Conservation (phyloP, 2,888 invertebrate genomes). For the Caenorhabditis zanzibari region DNA sequence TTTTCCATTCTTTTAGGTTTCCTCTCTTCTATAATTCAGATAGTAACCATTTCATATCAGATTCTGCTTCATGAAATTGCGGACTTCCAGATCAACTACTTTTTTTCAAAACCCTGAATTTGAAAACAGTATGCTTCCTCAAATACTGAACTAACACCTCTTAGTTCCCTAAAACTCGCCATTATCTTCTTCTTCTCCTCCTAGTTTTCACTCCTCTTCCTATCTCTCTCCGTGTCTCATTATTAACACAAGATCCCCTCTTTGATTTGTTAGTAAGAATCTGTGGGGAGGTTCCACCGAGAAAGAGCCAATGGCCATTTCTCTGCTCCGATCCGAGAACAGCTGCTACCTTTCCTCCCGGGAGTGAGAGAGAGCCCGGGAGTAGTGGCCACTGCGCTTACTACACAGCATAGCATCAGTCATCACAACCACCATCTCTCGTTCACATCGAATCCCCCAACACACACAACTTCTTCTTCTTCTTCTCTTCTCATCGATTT, state of each 20-base stretch:
- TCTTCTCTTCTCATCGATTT: slow-evolving; percentile 1
- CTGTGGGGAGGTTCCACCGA: slow-evolving; percentile 19
- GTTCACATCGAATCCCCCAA: no score
- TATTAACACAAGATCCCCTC: slow-evolving; percentile 37
- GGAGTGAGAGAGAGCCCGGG: slow-evolving; percentile 30
- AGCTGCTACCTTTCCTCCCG: slow-evolving; percentile 58
- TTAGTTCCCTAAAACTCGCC: not conserved
- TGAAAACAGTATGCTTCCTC: no score
- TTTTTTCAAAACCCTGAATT: not conserved
- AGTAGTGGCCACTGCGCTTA: slow-evolving; percentile 27
- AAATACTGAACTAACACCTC: no score
- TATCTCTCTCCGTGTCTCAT: slow-evolving; percentile 30
- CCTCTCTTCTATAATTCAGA: no score
- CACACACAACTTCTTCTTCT: slow-evolving; percentile 26
- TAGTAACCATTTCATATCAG: no score
- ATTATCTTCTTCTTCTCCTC: slow-evolving; percentile 6
- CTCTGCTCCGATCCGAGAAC: slow-evolving; percentile 48
- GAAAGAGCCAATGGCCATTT: slow-evolving; percentile 47
- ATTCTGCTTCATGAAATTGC: no score
- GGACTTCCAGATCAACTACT: no score
- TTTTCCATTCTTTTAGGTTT: no score
- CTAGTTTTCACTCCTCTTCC: slow-evolving; percentile 5
- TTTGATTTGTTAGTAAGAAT: slow-evolving; percentile 48
- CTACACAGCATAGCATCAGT: slow-evolving; percentile 6
- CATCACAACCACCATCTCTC: slow-evolving; percentile 16